Conservation (phyloP, 2,113 vertebrate genomes). For the Odocoileus hemionus region DNA sequence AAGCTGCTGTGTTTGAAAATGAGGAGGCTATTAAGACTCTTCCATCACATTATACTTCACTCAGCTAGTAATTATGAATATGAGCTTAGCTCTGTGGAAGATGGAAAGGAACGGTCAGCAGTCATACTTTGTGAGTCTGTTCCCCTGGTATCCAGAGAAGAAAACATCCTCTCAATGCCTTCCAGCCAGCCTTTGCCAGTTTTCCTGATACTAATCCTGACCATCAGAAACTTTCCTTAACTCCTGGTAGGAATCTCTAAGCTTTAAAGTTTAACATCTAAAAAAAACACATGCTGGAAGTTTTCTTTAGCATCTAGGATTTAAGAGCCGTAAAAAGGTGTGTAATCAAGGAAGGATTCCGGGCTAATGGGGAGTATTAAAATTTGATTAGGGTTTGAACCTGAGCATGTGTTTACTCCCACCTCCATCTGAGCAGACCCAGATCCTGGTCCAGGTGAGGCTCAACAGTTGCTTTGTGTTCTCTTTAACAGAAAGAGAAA, state of each 20-base stretch:
- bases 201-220: not conserved
- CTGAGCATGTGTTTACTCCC: not conserved
- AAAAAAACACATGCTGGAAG: not conserved
- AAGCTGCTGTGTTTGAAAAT: constrained; percentile 33
- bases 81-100: constrained; percentile 11
- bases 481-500: not conserved
- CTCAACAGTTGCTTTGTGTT: not conserved
- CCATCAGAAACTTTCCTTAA: not conserved
- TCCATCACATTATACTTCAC: not conserved
- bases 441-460: not conserved
- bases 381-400: not conserved
- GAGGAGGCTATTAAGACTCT: not conserved
- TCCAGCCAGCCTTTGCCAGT: not conserved
- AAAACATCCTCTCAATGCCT: not conserved
- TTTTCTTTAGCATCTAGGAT: not conserved
- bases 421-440: not conserved
- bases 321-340: not conserved
- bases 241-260: not conserved
- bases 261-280: not conserved
- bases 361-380: not conserved
- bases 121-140: not conserved
- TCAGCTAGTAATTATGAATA: constrained; percentile 28
- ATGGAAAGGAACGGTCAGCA: constrained; percentile 20
- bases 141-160: not conserved
- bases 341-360: not conserved